Evolutionary conservation across 1,140 invertebrate genomes (phyloP).

Genomic region (Caerostris extrusa): DNA sequence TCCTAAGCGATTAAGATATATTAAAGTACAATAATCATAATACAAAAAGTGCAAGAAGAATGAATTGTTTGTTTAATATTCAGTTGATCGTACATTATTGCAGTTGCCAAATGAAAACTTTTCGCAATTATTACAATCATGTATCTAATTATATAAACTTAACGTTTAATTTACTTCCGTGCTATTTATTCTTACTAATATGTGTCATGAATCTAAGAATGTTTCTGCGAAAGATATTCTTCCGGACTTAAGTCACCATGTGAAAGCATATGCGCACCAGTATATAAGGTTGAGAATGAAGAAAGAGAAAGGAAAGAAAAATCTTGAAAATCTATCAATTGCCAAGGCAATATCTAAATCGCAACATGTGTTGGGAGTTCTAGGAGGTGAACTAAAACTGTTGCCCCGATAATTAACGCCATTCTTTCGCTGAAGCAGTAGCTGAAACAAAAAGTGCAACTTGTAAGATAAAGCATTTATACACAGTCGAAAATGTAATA

Average conservation of each 20-base stretch:
- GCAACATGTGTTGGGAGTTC: constrained; percentile 82
- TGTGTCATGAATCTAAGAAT: not conserved
- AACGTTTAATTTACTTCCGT: no score
- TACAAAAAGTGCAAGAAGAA: no score
- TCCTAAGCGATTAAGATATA: no score
- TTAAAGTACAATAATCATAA: no score
- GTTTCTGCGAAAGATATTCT: not conserved
- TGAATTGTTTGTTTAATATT: no score
- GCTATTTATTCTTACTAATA: not conserved
- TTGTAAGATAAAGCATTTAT: not conserved
- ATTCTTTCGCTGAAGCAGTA: constrained; percentile 73
- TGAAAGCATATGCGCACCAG: constrained; percentile 83
- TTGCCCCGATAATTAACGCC: constrained; percentile 81
- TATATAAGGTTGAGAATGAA: constrained; percentile 79
- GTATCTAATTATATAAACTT: no score
- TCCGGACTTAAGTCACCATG: not conserved
- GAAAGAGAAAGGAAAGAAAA: constrained; percentile 79
- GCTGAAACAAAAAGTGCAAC: constrained; percentile 30
- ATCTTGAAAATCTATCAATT: constrained; percentile 82
- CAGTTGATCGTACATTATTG: no score
- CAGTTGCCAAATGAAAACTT: no score
- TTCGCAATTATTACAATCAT: no score
- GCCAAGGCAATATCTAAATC: constrained; percentile 89
- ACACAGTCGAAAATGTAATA: not conserved
- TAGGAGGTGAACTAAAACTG: constrained; percentile 81